Base-by-base conservation (phyloP, 2,888 invertebrate genomes). In the Macrophya alboannulata region DNA sequence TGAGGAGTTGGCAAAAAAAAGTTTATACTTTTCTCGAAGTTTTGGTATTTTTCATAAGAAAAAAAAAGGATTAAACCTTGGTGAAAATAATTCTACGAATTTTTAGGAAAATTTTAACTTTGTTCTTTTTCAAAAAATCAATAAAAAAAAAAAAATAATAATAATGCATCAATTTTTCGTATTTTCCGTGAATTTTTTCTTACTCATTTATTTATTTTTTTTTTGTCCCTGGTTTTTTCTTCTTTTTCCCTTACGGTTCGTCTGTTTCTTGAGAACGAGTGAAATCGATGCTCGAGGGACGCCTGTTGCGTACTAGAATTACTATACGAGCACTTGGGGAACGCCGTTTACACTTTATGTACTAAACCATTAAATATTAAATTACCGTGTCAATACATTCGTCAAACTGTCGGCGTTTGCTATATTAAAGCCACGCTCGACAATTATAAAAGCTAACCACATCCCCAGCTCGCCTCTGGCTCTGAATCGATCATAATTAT, bases 301-400 rank as follows among this genome's bases (percentile, higher is more conserved):
- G 71, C 71, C 71, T 72, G 71, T 72, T 43, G 71, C 71, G 37
- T 43, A 15, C 71, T 43, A 72, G 71, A 37, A 72, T n/a, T 25
- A 8, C 17, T n/a, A n/a, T n/a, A n/a, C 43, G n/a, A 10, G 40
- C 43, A 25, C 25, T 48, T 25, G 43, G 21, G 12, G 48, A 12
- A 62, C 62, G 8, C 76, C 76, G 76, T 21, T 48, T 15, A 76
- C 9, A 17, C 48, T 76, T 76, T 74, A 76, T 76, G 25, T 45
- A 76, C 48, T 76, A 21, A 76, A 45, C 76, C 48, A 76, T 45
- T 51, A 25, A 17, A 25, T 77, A 77, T 77, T 31, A 25, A 5
- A 77, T 77, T 51, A 77, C 76, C 51, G 51, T 77, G 51, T 77
- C 76, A 48, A 77, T 77, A 51, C 31, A 51, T 77, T 51, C 51